A percentile compares a stretch with the other conserved stretches of the same genome.
These are phyloP conservation scores for Onthophagus taurus DNA, from an alignment of 1,140 invertebrate species.

Conservation along the genomic window DNA sequence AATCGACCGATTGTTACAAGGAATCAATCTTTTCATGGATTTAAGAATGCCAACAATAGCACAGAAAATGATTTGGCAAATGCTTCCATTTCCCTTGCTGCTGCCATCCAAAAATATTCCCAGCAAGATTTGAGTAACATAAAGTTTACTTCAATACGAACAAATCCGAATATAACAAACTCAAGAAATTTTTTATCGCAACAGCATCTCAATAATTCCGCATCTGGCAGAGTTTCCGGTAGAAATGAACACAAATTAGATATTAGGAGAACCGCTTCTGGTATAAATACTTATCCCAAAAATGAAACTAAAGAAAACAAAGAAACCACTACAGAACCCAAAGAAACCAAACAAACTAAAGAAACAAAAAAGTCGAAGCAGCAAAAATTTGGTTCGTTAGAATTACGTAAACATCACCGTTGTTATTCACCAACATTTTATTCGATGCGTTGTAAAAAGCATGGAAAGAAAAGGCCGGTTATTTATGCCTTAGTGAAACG, in stretches of 20 bases:
- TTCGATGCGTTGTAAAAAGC: slow-evolving; percentile 36
- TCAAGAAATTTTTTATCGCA: background rate
- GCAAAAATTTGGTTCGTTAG: slow-evolving; percentile 31
- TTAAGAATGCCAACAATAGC: slow-evolving; percentile 20
- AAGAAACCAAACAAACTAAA: background rate
- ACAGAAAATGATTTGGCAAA: slow-evolving; percentile 9
- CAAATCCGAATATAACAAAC: background rate
- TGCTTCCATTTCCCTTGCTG: background rate
- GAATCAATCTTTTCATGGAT: slow-evolving; percentile 35
- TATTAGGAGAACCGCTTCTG: slow-evolving; percentile 23
- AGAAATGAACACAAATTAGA: slow-evolving; percentile 23
- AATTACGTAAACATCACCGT: slow-evolving; percentile 34
- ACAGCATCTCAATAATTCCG: background rate
- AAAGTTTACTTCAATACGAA: slow-evolving; percentile 11
- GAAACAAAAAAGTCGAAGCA: slow-evolving; percentile 7
- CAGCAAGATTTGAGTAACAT: slow-evolving; percentile 6
- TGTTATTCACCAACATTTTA: slow-evolving; percentile 38
- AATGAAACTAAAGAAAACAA: background rate
- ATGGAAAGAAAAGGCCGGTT: slow-evolving; percentile 32
- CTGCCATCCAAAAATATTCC: background rate
- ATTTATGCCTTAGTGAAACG: slow-evolving; percentile 29
- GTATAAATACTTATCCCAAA: slow-evolving; percentile 18
- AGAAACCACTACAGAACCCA: background rate
- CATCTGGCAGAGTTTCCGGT: slow-evolving; percentile 16
- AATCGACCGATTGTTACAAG: slow-evolving; percentile 19